Percentiles rank a stretch among this genome's conserved stretches.
phyloP scores from a whole-genome alignment of 2,113 vertebrate species.

The Scophthalmus maximus region DNA sequence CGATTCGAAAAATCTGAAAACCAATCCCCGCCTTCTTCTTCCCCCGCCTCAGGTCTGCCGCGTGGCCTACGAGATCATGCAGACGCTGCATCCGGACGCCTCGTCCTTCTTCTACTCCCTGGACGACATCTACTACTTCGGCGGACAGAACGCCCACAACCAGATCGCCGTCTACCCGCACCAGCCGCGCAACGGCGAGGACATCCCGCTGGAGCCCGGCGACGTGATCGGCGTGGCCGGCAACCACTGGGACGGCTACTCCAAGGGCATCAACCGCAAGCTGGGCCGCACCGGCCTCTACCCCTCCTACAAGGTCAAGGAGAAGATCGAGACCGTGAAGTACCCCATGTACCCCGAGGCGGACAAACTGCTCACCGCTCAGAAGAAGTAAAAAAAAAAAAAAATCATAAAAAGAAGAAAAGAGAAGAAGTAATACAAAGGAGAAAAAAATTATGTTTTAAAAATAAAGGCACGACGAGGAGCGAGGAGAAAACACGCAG shows the following conservation, averaged over 20 bases:
- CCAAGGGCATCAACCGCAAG: slow-evolving; percentile 98
- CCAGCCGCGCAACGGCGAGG: slow-evolving; percentile 90
- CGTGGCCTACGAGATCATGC: slow-evolving; percentile 99
- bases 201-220: slow-evolving; percentile 96
- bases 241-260: slow-evolving; percentile 99
- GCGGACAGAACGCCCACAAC: slow-evolving; percentile 98
- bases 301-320: slow-evolving; percentile 98
- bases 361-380: slow-evolving; percentile 87
- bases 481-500: slow-evolving; percentile 52
- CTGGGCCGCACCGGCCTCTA: slow-evolving; percentile 96
- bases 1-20: slow-evolving; percentile 9
- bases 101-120: slow-evolving; percentile 96
- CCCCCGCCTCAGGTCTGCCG: slow-evolving; percentile 89
- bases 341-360: slow-evolving; percentile 97
- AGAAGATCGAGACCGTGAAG: slow-evolving; percentile 97
- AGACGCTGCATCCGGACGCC: slow-evolving; percentile 96
- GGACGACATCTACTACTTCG: slow-evolving; percentile 99
- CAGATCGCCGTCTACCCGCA: slow-evolving; percentile 96
- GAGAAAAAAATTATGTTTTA: background rate
- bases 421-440: slow-evolving; percentile 14
- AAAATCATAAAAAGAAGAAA: slow-evolving; percentile 16
- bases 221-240: slow-evolving; percentile 97
- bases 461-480: slow-evolving; percentile 34
- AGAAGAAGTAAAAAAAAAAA: slow-evolving; percentile 67
- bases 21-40: background rate